Evolutionary conservation across 2,888 invertebrate genomes (phyloP), one percentile per base, ranked within the genome.

Genomic region (Chloromyia formosa): DNA sequence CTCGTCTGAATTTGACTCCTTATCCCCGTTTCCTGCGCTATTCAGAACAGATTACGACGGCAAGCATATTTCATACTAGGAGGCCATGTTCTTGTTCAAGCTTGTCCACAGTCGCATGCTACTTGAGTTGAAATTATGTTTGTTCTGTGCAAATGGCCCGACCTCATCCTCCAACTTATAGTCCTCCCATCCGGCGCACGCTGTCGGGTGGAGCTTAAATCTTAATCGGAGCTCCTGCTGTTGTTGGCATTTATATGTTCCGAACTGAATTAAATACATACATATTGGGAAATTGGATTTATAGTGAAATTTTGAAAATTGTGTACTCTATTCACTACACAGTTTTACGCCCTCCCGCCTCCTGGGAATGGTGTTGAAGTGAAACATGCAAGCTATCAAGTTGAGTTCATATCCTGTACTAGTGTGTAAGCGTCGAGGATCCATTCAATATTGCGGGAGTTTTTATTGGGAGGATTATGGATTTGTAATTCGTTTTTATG

Each of bases 231-330:
- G 60, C 60, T 60, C 66, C 62, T 45, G 42, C 66, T 45, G 45
- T 49, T 66, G 66, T 66, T 66, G 42, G 66, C 49, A 22, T 49
- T 42, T 66, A 45, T 66, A 66, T 49, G 66, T 22, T 66, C n/a
- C 18, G 20, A 20, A 49, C 66, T 45, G 66, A 66, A 20, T 66
- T 45, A 66, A 49, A 49, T 66, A 60, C 60, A 23, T 49, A 45
- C 64, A 66, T 42, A 66, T 66, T 45, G 66, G 7, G 66, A 49
- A 66, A 66, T 66, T 45, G 45, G 49, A 66, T 66, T 66, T 66
- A 49, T 66, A 45, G 45, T 22, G 18, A 35, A 49, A 66, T 64
- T 66, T 66, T 66, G 66, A 66, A 66, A 66, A 45, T 45, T 66
- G 45, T 20, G 22, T 66, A 22, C 49, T 22, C 45, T 18, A 18